Conservation (phyloP, 2,113 vertebrate species). For the Pampusana beccarii region DNA sequence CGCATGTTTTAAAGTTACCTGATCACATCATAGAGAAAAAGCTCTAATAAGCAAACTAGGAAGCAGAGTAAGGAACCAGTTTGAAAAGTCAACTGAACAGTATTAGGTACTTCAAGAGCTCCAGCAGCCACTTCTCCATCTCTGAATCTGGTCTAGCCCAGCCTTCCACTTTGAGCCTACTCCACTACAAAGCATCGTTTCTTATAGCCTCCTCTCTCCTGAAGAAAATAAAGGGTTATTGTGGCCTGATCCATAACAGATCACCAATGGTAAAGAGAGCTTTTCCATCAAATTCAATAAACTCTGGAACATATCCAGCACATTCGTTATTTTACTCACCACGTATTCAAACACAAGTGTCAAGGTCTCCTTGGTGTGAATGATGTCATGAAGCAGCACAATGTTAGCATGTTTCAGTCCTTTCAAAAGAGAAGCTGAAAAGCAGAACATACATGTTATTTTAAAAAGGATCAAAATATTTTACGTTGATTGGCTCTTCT, state of each 20-base stretch:
- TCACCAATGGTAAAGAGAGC: background rate
- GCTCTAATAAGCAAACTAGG: background rate
- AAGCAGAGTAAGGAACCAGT: background rate
- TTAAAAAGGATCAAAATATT: background rate
- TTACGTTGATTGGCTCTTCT: background rate
- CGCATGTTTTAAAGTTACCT: background rate
- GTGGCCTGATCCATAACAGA: background rate
- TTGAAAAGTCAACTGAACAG: background rate
- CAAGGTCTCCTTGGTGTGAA: slow-evolving; percentile 97
- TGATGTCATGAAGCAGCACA: slow-evolving; percentile 97
- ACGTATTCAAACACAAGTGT: slow-evolving; percentile 98
- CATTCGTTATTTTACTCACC: slow-evolving; percentile 80
- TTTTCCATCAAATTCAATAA: background rate
- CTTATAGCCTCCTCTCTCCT: background rate
- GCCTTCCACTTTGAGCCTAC: background rate
- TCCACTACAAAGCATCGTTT: background rate
- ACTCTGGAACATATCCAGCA: background rate
- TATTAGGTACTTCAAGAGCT: background rate
- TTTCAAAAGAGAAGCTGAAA: slow-evolving; percentile 94
- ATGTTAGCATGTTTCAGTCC: slow-evolving; percentile 97
- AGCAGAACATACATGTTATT: slow-evolving; percentile 44
- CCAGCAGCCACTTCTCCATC: background rate
- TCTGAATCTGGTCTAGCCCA: background rate
- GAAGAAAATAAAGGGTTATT: background rate
- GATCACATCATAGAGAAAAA: background rate